Conservation (phyloP, 2,113 vertebrate genomes). For the Burhinus oedicnemus region DNA sequence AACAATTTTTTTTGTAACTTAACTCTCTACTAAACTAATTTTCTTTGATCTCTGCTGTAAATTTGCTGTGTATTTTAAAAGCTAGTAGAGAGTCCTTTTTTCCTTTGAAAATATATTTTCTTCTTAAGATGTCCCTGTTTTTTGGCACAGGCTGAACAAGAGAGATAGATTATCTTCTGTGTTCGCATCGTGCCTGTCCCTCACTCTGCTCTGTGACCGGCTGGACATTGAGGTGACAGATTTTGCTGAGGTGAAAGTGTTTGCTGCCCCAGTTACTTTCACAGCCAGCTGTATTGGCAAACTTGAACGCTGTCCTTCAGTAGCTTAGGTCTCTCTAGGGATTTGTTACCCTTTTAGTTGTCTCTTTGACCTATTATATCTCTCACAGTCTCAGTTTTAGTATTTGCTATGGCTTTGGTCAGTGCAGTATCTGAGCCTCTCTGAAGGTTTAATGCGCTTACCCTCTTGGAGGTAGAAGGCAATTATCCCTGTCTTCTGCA, state of each 20-base stretch:
- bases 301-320: background rate
- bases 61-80: background rate
- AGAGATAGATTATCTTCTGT: background rate
- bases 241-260: background rate
- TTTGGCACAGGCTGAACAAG: background rate
- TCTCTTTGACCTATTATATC: constrained; percentile 25
- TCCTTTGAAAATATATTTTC: background rate
- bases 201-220: background rate
- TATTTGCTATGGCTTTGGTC: constrained; percentile 8
- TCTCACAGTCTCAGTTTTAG: constrained; percentile 28
- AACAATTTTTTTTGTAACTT: background rate
- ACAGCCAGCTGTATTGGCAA: background rate
- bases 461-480: background rate
- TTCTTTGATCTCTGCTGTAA: constrained; percentile 3
- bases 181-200: background rate
- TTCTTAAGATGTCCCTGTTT: background rate
- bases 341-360: background rate
- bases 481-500: background rate
- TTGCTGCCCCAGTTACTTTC: background rate
- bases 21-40: background rate
- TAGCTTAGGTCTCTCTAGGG: background rate
- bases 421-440: background rate
- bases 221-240: background rate
- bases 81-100: background rate
- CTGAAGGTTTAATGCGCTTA: background rate